Conservation (phyloP, 2,888 invertebrate genomes). For the Agrotis exclamationis region DNA sequence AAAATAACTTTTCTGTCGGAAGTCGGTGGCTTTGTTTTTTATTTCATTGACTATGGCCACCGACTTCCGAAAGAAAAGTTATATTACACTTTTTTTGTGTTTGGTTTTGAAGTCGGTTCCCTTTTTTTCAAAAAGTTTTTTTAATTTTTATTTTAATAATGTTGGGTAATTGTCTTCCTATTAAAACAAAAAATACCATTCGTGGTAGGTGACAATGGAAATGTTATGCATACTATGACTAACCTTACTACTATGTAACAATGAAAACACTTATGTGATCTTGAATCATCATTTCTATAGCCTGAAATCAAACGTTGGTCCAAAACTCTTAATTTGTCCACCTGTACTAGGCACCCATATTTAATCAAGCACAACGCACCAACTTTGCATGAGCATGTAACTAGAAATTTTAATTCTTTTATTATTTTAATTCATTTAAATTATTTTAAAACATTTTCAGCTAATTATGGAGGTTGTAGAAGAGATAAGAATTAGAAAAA, state of each 20-base stretch:
- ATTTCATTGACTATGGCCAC: too few relatives aligned
- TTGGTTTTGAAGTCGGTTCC: too few relatives aligned
- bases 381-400: conserved; percentile 71
- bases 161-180: conserved; percentile 2
- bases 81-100: too few relatives aligned
- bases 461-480: conserved; percentile 90
- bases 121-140: too few relatives aligned
- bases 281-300: conserved; percentile 32
- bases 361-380: conserved; percentile 44
- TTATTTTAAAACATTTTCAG: conserved; percentile 85
- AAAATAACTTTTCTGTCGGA: too few relatives aligned
- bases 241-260: conserved; percentile 23
- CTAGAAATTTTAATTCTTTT: conserved; percentile 55
- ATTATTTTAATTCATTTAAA: conserved; percentile 59
- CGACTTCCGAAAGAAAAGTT: too few relatives aligned
- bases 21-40: too few relatives aligned
- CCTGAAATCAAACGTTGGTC: conserved; percentile 14
- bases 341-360: conserved; percentile 36
- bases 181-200: conserved; percentile 14
- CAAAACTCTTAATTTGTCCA: conserved; percentile 3
- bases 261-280: conserved; percentile 7
- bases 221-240: conserved; percentile 22
- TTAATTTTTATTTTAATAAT: background rate
- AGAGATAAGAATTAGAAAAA: conserved; percentile 90
- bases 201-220: background rate